phyloP scores from a whole-genome alignment of 30 jellyfish, hydroid and myxozoan species.

The Rhopilema esculentum region DNA sequence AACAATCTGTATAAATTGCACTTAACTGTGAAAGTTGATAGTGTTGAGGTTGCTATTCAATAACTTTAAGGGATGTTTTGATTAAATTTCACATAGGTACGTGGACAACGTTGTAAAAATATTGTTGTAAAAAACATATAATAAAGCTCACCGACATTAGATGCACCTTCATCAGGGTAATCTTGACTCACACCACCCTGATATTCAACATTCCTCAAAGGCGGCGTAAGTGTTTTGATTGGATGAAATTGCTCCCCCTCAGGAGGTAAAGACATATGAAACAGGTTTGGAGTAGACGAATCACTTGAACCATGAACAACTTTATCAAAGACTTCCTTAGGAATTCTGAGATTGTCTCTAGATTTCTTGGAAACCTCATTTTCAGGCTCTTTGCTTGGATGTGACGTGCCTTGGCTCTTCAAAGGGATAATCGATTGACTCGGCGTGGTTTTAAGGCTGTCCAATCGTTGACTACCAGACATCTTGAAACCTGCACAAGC shows the following conservation, averaged over 20 bases:
- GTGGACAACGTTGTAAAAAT: too few relatives aligned
- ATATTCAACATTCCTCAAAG: conserved; percentile 1
- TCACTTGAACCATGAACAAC: conserved; percentile 24
- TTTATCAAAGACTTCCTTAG: conserved; percentile 4
- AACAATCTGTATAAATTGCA: too few relatives aligned
- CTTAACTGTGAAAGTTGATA: too few relatives aligned
- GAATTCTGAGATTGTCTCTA: conserved; percentile 5
- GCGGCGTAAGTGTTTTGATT: conserved; percentile 46
- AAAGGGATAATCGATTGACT: conserved; percentile 24
- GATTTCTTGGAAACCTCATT: neutral
- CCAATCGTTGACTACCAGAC: neutral
- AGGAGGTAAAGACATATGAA: conserved; percentile 34
- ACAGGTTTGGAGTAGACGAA: neutral
- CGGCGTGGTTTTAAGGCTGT: conserved; percentile 13
- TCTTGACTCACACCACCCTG: neutral
- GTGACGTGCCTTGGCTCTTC: neutral
- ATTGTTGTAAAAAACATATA: too few relatives aligned
- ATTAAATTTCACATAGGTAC: too few relatives aligned
- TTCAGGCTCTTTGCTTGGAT: neutral
- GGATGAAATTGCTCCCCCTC: conserved; percentile 50
- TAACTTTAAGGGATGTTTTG: too few relatives aligned
- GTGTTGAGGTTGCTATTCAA: too few relatives aligned
- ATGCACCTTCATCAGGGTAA: neutral
- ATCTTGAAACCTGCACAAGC: neutral
- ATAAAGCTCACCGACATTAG: too few relatives aligned